Evolutionary conservation across 2,113 vertebrate species (phyloP).

Genomic region (Nothocercus nigrocapillus): DNA sequence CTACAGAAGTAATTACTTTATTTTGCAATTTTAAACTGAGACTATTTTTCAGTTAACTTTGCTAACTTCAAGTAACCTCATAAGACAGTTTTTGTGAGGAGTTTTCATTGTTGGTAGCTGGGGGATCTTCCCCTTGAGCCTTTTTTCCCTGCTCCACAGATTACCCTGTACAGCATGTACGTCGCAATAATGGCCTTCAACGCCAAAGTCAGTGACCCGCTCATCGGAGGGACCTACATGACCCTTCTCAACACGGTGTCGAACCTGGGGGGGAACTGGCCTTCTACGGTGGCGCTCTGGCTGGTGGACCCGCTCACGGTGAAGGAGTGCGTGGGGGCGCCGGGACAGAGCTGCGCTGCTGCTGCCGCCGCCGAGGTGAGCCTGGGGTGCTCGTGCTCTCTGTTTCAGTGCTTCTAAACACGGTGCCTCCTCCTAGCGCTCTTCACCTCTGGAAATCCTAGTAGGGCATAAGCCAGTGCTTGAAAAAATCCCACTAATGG

Average conservation of each 20-base stretch:
- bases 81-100: no score
- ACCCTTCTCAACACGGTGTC: constrained; percentile 95
- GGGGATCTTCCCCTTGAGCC: not conserved
- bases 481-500: not conserved
- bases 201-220: constrained; percentile 95
- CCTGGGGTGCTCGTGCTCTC: not conserved
- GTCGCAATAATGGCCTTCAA: constrained; percentile 98
- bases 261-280: constrained; percentile 97
- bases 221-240: constrained; percentile 99
- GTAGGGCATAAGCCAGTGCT: not conserved
- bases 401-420: fast-evolving
- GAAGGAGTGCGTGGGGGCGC: constrained; percentile 87
- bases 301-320: constrained; percentile 94
- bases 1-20: not conserved
- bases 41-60: not conserved
- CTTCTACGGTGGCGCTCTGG: constrained; percentile 94
- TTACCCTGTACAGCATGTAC: constrained; percentile 96
- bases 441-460: not conserved
- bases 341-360: constrained; percentile 82
- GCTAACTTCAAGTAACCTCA: not conserved
- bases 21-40: not conserved
- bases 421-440: not conserved
- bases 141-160: constrained; percentile 59
- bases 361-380: constrained; percentile 84
- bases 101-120: fast-evolving